These are phyloP conservation scores for Collichthys lucidus DNA, from an alignment of 2,113 vertebrate genomes.

Conservation along the genomic window DNA sequence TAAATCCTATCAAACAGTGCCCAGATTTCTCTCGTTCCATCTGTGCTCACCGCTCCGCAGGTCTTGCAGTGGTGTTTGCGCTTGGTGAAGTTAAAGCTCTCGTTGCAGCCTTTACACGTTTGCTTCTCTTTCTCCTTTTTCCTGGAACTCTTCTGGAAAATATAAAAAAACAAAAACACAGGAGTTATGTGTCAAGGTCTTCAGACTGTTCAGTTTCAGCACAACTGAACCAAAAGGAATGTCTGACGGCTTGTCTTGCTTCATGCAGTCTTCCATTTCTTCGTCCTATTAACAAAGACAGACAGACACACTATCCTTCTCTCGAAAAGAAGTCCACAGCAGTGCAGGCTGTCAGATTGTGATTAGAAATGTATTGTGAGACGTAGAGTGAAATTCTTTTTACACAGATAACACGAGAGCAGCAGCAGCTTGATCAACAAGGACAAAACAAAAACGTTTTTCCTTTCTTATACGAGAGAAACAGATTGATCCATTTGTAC, in stretches of 20 bases:
- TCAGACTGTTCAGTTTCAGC: constrained; percentile 20
- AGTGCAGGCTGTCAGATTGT: constrained; percentile 5
- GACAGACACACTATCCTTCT: neutral
- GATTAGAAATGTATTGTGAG: constrained; percentile 18
- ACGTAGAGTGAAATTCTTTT: constrained; percentile 15
- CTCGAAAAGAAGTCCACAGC: neutral
- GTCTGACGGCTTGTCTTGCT: constrained; percentile 15
- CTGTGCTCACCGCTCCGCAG: constrained; percentile 90
- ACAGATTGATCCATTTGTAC: constrained; percentile 1
- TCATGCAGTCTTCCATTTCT: constrained; percentile 30
- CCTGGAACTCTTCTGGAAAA: constrained; percentile 89
- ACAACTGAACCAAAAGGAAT: constrained; percentile 30
- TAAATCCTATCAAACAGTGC: neutral
- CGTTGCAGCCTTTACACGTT: constrained; percentile 91
- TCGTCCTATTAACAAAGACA: constrained; percentile 34
- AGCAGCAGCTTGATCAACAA: neutral
- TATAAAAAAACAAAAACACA: neutral
- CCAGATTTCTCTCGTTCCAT: constrained; percentile 1
- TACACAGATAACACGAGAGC: constrained; percentile 3
- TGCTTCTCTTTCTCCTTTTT: constrained; percentile 95
- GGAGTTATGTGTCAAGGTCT: constrained; percentile 34
- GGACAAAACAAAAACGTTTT: neutral
- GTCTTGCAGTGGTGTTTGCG: constrained; percentile 95
- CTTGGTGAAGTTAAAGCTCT: constrained; percentile 96
- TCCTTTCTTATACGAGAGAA: neutral